phyloP scores from a whole-genome alignment of 2,888 invertebrate species.

The Apodemia zela region DNA sequence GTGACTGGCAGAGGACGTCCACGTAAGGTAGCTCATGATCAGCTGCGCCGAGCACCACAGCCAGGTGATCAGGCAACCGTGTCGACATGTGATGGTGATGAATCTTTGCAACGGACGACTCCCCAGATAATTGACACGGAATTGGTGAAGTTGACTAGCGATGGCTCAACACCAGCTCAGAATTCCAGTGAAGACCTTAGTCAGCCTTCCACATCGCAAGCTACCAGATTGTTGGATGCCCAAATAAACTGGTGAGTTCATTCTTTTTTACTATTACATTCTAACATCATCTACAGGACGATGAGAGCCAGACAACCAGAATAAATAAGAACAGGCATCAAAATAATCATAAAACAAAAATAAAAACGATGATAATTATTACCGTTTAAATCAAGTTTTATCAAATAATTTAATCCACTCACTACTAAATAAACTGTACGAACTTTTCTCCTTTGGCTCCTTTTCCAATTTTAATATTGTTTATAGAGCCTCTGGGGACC shows the following conservation, averaged over 20 bases:
- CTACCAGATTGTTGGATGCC: not conserved
- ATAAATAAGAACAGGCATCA: not conserved
- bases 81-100: constrained; percentile 21
- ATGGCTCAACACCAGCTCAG: not conserved
- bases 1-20: constrained; percentile 30
- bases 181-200: not conserved
- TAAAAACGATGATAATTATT: not conserved
- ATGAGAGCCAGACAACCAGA: not conserved
- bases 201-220: not conserved
- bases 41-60: constrained; percentile 31
- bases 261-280: not conserved
- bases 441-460: not conserved
- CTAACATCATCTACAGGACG: too few species aligned
- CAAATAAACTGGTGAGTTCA: constrained; percentile 1
- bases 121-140: not conserved
- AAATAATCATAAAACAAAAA: not conserved
- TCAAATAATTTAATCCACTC: not conserved
- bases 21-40: constrained; percentile 34
- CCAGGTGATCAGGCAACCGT: constrained; percentile 29
- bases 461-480: constrained; percentile 1
- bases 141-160: not conserved
- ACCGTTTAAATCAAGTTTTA: not conserved
- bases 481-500: constrained; percentile 10
- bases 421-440: not conserved
- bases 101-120: not conserved